A percentile compares a stretch with the other conserved stretches of the same genome.
These are phyloP conservation scores for Rhynchonycteris naso DNA, from an alignment of 2,797 vertebrate genomes.

Conservation along the genomic window DNA sequence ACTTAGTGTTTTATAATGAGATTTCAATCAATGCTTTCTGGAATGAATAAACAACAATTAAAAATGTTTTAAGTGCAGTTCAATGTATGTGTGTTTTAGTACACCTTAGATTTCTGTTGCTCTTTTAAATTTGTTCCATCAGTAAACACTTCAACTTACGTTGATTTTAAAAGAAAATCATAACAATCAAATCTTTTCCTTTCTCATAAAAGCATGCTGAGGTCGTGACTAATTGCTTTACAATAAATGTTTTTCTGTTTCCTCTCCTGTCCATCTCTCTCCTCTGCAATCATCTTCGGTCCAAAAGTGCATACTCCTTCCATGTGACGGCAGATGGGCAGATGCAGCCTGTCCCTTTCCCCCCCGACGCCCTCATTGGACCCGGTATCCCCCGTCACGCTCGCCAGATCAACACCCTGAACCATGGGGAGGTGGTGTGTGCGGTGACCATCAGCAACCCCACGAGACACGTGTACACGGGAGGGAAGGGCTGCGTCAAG, in stretches of 20 bases:
- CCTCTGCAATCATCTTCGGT: not conserved
- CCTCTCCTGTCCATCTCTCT: not conserved
- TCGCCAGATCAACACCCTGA: slow-evolving; percentile 90
- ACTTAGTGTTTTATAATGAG: slow-evolving; percentile 39
- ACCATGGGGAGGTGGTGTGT: slow-evolving; percentile 89
- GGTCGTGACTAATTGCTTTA: not conserved
- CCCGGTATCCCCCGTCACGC: slow-evolving; percentile 90
- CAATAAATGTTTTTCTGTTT: not conserved
- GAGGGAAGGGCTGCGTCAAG: slow-evolving; percentile 91
- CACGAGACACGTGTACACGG: slow-evolving; percentile 90
- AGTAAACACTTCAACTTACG: not conserved
- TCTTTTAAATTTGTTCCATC: not conserved
- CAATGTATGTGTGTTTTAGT: not conserved
- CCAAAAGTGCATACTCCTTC: slow-evolving; percentile 89
- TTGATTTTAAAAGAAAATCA: slow-evolving; percentile 27
- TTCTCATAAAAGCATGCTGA: not conserved
- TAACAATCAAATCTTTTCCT: not conserved
- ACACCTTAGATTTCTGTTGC: not conserved
- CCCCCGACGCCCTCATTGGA: slow-evolving; percentile 89
- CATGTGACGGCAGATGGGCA: slow-evolving; percentile 91
- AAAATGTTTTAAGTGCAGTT: not conserved
- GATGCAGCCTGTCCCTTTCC: slow-evolving; percentile 91
- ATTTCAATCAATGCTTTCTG: slow-evolving; percentile 26
- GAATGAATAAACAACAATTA: slow-evolving; percentile 5
- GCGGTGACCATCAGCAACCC: slow-evolving; percentile 92